These are phyloP conservation scores for Pygocentrus nattereri DNA, from an alignment of 2,797 vertebrate genomes.

Conservation along the genomic window DNA sequence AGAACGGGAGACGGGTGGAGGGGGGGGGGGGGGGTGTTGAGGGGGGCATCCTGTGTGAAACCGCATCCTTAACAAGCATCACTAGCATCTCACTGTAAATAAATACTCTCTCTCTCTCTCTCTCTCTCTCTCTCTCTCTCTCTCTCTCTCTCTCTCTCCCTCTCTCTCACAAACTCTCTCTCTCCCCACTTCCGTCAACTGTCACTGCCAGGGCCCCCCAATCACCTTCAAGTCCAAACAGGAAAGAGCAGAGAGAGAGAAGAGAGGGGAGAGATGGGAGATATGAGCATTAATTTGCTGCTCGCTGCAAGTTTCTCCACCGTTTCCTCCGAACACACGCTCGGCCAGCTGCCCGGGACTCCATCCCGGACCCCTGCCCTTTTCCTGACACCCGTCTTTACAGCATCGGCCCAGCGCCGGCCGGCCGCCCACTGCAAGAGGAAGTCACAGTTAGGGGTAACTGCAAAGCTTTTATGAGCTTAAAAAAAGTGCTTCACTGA, in stretches of 20 bases:
- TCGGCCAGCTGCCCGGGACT: slow-evolving; percentile 87
- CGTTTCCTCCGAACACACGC: slow-evolving; percentile 60
- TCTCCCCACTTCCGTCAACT: slow-evolving; percentile 94
- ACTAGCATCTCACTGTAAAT: slow-evolving; percentile 96
- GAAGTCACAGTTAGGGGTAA: slow-evolving; percentile 70
- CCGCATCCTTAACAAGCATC: slow-evolving; percentile 98
- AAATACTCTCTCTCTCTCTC: slow-evolving; percentile 91
- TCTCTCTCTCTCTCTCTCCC: neutral
- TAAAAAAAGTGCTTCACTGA: neutral
- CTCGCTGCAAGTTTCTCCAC: slow-evolving; percentile 88
- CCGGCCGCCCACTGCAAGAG: slow-evolving; percentile 49
- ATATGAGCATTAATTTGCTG: slow-evolving; percentile 96
- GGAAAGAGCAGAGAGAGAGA: slow-evolving; percentile 83
- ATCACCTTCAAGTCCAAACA: slow-evolving; percentile 99
- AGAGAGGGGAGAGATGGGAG: slow-evolving; percentile 93
- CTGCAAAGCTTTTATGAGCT: slow-evolving; percentile 71
- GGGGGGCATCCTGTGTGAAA: slow-evolving; percentile 97
- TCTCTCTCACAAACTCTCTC: slow-evolving; percentile 64
- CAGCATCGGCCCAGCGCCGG: slow-evolving; percentile 75
- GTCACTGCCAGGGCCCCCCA: slow-evolving; percentile 94
- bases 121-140: slow-evolving; percentile 3
- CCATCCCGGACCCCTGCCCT: slow-evolving; percentile 85
- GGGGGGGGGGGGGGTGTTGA: slow-evolving; percentile 61
- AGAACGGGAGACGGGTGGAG: slow-evolving; percentile 54
- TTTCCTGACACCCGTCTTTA: slow-evolving; percentile 95